Conservation (phyloP, 2,113 vertebrate genomes). For the Nibea coibor region DNA sequence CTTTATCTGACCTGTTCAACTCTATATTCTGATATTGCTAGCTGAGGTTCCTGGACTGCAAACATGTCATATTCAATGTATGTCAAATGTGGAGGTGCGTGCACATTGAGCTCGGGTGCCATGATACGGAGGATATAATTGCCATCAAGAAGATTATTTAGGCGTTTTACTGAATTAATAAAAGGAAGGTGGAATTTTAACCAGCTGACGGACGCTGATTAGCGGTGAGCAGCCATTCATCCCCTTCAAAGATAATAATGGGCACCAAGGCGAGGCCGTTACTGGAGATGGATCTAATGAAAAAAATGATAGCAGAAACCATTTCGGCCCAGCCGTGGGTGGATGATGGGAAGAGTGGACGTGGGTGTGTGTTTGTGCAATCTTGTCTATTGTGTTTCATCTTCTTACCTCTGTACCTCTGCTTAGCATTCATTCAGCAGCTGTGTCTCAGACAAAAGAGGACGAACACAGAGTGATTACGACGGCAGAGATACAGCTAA, state of each 20-base stretch:
- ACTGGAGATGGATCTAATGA: conserved; percentile 9
- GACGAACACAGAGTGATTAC: conserved; percentile 7
- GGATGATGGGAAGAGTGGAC: conserved; percentile 25
- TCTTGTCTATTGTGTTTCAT: background rate
- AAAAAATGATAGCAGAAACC: background rate
- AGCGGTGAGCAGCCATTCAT: background rate
- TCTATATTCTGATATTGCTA: background rate
- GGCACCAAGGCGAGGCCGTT: background rate
- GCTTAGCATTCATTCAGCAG: background rate
- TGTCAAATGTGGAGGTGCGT: background rate
- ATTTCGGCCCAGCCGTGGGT: conserved; percentile 5
- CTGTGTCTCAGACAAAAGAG: conserved; percentile 6
- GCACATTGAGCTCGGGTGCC: background rate
- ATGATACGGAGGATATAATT: background rate
- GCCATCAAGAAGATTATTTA: background rate
- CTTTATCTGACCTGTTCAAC: background rate
- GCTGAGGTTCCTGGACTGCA: background rate
- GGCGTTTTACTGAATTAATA: background rate
- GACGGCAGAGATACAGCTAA: conserved; percentile 5
- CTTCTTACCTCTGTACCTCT: background rate
- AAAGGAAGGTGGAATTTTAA: conserved; percentile 2
- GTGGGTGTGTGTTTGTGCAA: background rate
- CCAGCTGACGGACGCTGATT: background rate
- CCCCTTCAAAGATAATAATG: background rate
- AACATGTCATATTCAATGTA: background rate